Conservation (phyloP, 2,113 vertebrate species). For the Oncorhynchus mykiss region DNA sequence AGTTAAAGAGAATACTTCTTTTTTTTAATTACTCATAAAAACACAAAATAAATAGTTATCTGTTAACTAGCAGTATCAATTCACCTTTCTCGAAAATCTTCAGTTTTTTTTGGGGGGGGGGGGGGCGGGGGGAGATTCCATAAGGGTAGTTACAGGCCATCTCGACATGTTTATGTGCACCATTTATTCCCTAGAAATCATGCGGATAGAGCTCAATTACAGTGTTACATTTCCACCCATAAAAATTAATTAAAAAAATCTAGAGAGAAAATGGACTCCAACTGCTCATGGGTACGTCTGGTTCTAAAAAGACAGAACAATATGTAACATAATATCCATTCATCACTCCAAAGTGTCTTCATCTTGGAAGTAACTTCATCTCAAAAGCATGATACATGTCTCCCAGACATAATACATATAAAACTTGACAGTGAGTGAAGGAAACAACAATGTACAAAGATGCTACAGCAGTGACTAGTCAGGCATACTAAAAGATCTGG, state of each 20-base stretch:
- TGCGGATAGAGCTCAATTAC: background rate
- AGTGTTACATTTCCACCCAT: background rate
- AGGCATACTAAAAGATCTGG: constrained; percentile 1
- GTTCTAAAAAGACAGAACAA: background rate
- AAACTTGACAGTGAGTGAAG: background rate
- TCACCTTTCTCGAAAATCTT: background rate
- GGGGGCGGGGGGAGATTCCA: no score
- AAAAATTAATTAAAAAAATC: background rate
- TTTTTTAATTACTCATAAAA: background rate
- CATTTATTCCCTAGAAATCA: background rate
- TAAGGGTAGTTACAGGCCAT: no score
- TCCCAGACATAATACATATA: background rate
- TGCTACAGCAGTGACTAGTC: background rate
- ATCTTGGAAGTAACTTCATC: background rate
- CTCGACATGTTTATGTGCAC: background rate
- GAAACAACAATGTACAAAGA: background rate
- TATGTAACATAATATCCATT: constrained; percentile 1
- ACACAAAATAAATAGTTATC: background rate
- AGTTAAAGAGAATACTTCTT: no score
- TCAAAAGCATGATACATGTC: background rate
- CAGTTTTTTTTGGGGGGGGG: background rate
- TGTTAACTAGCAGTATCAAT: background rate
- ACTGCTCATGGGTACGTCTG: background rate
- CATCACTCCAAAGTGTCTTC: background rate
- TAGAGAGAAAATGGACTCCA: background rate